Base-by-base conservation (phyloP, 2,797 vertebrate species). In the Forpus xanthops region DNA sequence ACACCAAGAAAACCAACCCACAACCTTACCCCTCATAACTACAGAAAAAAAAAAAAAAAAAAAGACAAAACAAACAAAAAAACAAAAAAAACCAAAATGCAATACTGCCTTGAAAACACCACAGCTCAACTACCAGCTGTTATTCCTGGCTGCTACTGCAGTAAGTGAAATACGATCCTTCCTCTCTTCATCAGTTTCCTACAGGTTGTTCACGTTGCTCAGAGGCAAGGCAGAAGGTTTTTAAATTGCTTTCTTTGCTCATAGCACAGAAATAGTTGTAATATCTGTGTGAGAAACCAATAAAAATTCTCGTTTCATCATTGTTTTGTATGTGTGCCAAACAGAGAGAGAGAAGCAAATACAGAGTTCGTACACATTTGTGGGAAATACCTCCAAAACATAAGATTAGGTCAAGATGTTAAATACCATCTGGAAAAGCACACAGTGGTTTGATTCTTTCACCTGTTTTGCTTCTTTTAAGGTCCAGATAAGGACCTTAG, bases 1-100 rank as follows among this genome's bases (percentile, higher is more conserved):
- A 10, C 31, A 55, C 20, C 1, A 41, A 13, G 0, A 3, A 4
- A 66, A 14, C 10, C 5, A 24, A 56, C 14, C 55, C 21, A 35
- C n/a, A 35, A 16, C 55, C 21, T 24, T n/a, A 10, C 21, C 21
- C 9, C 6, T 53, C 49, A 58, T 2, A 28, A 47, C 68, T 37
- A 25, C 4, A 67, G 9, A 2, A 56, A 61, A 35, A 55, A 4
- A 15, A 3, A n/a, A 31, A 31, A 14, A n/a, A 14, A 2, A 11
- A 11, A 50, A 28, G n/a, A 15, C 11, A 24, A 5, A 13, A 49
- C 39, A 39, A 39, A 39, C 39, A 14, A 49, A 18, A 30, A 31
- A 19, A 6, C 1, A 41, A 45, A 23, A 4, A 24, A 47, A 24
- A 42, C 7, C 8, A 62, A 70, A 66, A 12, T 14, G n/a, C 7